Base-by-base conservation (phyloP, 30 jellyfish, hydroid and myxozoan genomes). In the Sanderia malayensis region DNA sequence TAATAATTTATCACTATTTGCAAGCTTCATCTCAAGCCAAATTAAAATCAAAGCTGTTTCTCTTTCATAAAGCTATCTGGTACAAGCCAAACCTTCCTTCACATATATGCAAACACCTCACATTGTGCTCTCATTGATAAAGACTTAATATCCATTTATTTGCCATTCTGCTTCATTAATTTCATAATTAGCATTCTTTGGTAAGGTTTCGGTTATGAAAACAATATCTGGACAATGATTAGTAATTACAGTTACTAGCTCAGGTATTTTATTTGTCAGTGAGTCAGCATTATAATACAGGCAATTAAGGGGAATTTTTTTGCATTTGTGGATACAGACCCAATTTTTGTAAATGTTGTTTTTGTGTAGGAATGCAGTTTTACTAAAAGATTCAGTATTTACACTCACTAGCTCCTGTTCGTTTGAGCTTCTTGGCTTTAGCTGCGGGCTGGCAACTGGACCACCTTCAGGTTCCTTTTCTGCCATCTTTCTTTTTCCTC, bases 391-490 rank as follows among this genome's bases (percentile, higher is more conserved):
- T 74, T 58, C 77, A 28, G 20, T 22, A 17, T 61, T 57, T 30
- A 1, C 31, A 41, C 26, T 61, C 34, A 44, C 33, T 33, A 31
- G 58, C 28, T 11, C 18, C 70, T 70, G 27, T 58, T 31, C 58
- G 20, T 31, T 58, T 57, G 86, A 62, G 58, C 10, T 72, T 61
- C 34, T 4, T 31, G 77, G 22, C 61, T 18, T 74, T 74, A 23
- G 86, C n/a, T 25, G 55, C 55, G 55, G 55, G 55, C 55, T 41
- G 55, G 55, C 33, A 61, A 74, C 71, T 75, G 60, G 26, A 46
- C 87, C 21, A 76, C 87, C 28, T 76, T 60, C 76, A 53, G 19
- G 80, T 76, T 60, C 44, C 86, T 74, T 58, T 27, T 57, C 26
- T 57, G 77, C 76, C 68, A 74, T 26, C 32, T 58, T 15, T 60